Evolutionary conservation across 2,113 vertebrate species (phyloP).

Genomic region (Delphinus delphis): DNA sequence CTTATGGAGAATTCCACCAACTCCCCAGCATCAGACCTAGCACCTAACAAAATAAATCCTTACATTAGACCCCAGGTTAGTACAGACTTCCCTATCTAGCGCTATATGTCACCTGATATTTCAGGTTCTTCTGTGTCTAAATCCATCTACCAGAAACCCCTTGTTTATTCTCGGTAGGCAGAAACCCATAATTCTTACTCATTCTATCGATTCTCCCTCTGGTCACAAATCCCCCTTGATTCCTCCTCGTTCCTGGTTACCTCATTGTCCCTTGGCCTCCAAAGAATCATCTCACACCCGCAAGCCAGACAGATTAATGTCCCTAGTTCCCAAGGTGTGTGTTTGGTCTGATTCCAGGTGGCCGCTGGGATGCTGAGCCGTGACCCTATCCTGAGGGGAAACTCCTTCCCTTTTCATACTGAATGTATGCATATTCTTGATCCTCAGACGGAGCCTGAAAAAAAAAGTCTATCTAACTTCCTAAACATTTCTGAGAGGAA

Average conservation of each 20-base stretch:
- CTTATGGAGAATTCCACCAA: constrained; percentile 56
- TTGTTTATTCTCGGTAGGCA: constrained; percentile 59
- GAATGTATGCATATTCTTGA: constrained; percentile 44
- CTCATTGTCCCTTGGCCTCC: constrained; percentile 61
- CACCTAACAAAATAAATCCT: constrained; percentile 71
- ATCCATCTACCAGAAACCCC: constrained; percentile 57
- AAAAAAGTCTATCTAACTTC: background rate
- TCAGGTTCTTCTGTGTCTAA: background rate
- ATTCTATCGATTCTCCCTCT: constrained; percentile 65
- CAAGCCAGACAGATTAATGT: constrained; percentile 73
- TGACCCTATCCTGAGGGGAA: background rate
- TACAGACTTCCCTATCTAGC: constrained; percentile 24
- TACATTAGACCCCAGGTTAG: constrained; percentile 28
- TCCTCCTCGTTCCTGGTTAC: constrained; percentile 58
- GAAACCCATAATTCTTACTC: constrained; percentile 63
- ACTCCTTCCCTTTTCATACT: background rate
- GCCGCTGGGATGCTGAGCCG: constrained; percentile 49
- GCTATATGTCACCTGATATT: constrained; percentile 48
- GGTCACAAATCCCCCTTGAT: constrained; percentile 63
- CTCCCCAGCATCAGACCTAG: constrained; percentile 36
- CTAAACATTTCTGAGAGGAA: constrained; percentile 32
- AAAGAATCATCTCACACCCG: constrained; percentile 70
- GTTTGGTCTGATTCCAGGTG: constrained; percentile 67
- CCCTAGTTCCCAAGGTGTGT: constrained; percentile 61
- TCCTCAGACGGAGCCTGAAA: background rate